phyloP scores from a whole-genome alignment of 2,113 vertebrate species.

The Strix aluco region DNA sequence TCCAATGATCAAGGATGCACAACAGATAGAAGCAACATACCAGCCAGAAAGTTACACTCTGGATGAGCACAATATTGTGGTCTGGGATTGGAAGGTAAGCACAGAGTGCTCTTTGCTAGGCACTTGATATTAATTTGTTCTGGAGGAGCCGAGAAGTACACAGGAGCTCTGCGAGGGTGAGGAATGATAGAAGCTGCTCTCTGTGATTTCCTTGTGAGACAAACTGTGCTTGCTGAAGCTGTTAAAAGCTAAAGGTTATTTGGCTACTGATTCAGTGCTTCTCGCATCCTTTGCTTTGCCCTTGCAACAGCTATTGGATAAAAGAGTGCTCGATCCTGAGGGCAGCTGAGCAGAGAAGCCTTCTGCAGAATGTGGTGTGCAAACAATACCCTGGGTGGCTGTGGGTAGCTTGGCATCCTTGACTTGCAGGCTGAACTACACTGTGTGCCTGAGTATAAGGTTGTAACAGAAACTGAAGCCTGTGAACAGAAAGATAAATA shows the following conservation, averaged over 20 bases:
- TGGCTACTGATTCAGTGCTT: not conserved
- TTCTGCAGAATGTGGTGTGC: not conserved
- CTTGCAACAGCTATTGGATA: not conserved
- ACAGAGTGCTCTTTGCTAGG: accelerated
- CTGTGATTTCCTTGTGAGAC: not conserved
- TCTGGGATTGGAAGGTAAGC: not conserved
- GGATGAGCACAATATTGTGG: not conserved
- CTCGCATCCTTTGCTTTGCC: not conserved
- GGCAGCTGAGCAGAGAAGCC: not conserved
- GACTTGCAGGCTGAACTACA: not conserved
- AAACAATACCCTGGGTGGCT: not conserved
- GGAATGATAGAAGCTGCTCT: not conserved
- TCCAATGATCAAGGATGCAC: not conserved
- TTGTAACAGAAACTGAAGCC: not conserved
- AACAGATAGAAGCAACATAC: accelerated
- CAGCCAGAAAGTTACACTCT: not conserved
- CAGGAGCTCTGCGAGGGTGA: not conserved
- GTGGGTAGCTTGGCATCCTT: not conserved
- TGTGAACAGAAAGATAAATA: not conserved
- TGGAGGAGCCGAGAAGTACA: not conserved
- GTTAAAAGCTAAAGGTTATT: not conserved
- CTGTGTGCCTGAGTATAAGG: not conserved
- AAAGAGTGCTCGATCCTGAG: not conserved
- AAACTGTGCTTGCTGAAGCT: not conserved
- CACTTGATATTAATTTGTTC: not conserved